Conservation (phyloP, 2,888 invertebrate species). For the Anodontia alba region DNA sequence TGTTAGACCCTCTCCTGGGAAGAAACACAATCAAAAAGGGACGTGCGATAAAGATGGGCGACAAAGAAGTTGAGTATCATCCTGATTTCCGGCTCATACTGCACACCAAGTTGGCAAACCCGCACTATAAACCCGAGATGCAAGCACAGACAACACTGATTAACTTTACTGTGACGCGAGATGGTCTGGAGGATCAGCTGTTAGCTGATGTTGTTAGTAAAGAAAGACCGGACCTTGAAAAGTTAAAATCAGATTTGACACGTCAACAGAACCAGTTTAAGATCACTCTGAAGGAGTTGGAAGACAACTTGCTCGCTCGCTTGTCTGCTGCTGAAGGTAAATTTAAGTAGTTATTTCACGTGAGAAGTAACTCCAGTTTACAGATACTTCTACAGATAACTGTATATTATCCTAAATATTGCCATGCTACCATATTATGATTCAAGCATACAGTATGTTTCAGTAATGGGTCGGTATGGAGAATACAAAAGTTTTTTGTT, state of each 20-base stretch:
- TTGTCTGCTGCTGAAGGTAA: constrained; percentile 92
- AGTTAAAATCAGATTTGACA: constrained; percentile 96
- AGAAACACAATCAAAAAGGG: constrained; percentile 97
- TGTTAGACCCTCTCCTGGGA: constrained; percentile 95
- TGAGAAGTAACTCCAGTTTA: no score
- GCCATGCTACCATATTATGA: no score
- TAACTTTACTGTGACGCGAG: constrained; percentile 98
- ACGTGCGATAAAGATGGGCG: constrained; percentile 97
- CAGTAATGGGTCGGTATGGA: no score
- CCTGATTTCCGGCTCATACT: constrained; percentile 93
- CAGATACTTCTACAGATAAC: no score
- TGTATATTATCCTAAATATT: no score
- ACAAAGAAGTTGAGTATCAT: constrained; percentile 98
- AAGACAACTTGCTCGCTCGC: constrained; percentile 95
- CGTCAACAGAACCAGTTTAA: constrained; percentile 99
- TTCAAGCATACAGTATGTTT: no score
- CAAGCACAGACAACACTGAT: constrained; percentile 98
- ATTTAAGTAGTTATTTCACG: neutral
- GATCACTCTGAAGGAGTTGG: constrained; percentile 95
- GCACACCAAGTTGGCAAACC: constrained; percentile 98
- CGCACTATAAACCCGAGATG: constrained; percentile 99
- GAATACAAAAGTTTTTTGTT: no score
- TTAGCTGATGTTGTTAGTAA: constrained; percentile 98
- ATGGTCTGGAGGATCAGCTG: constrained; percentile 97
- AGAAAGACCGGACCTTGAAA: constrained; percentile 97